Percentiles rank a stretch among this genome's conserved stretches.
Conservation (phyloP, 2,888 invertebrate genomes). For the Idaea dimidiata region DNA sequence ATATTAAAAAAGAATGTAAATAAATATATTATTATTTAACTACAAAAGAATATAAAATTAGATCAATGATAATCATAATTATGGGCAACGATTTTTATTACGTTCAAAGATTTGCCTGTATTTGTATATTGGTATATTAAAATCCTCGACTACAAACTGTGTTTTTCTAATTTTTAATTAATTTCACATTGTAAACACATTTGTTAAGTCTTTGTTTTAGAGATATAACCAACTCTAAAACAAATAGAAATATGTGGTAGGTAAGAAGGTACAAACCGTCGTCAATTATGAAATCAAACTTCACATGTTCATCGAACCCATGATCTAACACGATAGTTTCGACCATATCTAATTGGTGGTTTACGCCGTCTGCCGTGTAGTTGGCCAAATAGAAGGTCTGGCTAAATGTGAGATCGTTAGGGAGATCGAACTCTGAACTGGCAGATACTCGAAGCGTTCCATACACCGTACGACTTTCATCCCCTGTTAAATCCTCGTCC, state of each 20-base stretch:
- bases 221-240: too few relatives aligned
- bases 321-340: constrained; percentile 49
- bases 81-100: too few relatives aligned
- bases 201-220: too few relatives aligned
- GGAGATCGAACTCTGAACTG: constrained; percentile 58
- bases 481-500: constrained; percentile 62
- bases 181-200: too few relatives aligned
- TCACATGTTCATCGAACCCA: constrained; percentile 57
- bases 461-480: constrained; percentile 41
- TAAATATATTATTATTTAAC: too few relatives aligned
- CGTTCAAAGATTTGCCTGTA: too few relatives aligned
- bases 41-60: too few relatives aligned
- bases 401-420: constrained; percentile 69
- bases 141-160: too few relatives aligned
- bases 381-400: constrained; percentile 63
- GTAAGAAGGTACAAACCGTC: constrained; percentile 40
- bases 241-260: neutral
- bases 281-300: constrained; percentile 50
- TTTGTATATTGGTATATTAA: too few relatives aligned
- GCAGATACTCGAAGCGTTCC: constrained; percentile 56
- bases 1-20: too few relatives aligned
- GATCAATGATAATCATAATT: too few relatives aligned
- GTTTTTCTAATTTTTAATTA: too few relatives aligned
- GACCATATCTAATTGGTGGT: constrained; percentile 39
- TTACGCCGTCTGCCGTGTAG: constrained; percentile 45